phyloP scores from a whole-genome alignment of 2,888 invertebrate species.

The Synergus laeviventris region DNA sequence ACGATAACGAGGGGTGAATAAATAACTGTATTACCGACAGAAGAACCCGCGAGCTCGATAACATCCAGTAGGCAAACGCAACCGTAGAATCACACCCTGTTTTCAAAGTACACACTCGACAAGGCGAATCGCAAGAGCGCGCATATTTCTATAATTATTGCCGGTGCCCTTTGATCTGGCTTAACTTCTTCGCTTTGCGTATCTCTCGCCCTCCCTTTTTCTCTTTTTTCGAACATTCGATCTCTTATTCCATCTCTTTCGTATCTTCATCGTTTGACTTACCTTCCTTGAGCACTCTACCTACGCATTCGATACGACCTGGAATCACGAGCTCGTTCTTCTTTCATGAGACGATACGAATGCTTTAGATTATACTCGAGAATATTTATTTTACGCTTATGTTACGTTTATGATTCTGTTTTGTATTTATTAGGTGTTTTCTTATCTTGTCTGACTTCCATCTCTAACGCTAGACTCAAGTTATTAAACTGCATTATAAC shows the following conservation, averaged over 20 bases:
- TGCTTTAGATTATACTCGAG: not conserved
- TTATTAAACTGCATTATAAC: not conserved
- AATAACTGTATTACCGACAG: constrained; percentile 73
- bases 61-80: constrained; percentile 57
- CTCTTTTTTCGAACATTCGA: constrained; percentile 46
- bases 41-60: constrained; percentile 59
- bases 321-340: constrained; percentile 18
- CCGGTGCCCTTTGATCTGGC: constrained; percentile 73
- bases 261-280: constrained; percentile 35
- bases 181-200: constrained; percentile 61
- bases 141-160: constrained; percentile 76
- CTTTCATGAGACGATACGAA: not conserved
- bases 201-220: constrained; percentile 52
- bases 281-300: constrained; percentile 38
- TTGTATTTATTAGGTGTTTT: not conserved
- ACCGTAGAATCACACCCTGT: constrained; percentile 58
- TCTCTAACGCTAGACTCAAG: not conserved
- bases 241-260: constrained; percentile 37
- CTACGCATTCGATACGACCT: constrained; percentile 27
- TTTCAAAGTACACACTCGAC: constrained; percentile 61
- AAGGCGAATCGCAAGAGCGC: constrained; percentile 66
- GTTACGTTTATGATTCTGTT: not conserved
- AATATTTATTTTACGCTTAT: not conserved
- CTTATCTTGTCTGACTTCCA: not conserved
- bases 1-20: constrained; percentile 67